Conservation (phyloP, 2,113 vertebrate genomes). For the Malaclemys terrapin region DNA sequence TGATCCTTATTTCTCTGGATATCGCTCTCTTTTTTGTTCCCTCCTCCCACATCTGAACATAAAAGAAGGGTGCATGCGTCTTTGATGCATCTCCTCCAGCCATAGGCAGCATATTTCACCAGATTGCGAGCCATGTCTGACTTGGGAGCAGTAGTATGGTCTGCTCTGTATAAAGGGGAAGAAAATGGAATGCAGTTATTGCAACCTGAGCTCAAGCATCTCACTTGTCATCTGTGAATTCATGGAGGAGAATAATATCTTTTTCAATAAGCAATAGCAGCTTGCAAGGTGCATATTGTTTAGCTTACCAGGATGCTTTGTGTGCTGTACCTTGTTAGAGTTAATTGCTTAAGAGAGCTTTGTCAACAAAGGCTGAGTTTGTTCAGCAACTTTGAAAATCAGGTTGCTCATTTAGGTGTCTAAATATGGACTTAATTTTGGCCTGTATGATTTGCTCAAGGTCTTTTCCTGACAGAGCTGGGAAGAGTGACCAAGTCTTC, state of each 20-base stretch:
- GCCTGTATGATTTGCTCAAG: conserved; percentile 25
- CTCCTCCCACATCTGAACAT: background rate
- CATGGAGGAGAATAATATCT: background rate
- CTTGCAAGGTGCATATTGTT: background rate
- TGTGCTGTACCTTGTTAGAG: background rate
- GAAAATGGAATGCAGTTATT: background rate
- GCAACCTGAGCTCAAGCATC: background rate
- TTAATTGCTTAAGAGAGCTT: background rate
- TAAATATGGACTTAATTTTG: conserved; percentile 19
- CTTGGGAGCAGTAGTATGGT: background rate
- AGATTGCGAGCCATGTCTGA: background rate
- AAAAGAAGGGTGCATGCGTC: background rate
- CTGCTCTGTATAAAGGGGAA: background rate
- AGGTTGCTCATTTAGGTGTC: conserved; percentile 31
- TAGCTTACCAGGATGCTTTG: background rate
- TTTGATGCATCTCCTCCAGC: background rate
- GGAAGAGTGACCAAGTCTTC: background rate
- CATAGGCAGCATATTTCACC: background rate
- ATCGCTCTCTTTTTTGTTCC: background rate
- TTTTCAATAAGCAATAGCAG: background rate
- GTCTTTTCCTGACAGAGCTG: conserved; percentile 3
- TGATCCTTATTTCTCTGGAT: background rate
- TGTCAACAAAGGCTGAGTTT: conserved; percentile 11
- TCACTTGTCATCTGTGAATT: background rate
- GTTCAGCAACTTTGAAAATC: conserved; percentile 27